Percentiles rank a stretch among this genome's conserved stretches.
These are phyloP conservation scores for Philopotamus ludificatus DNA, from an alignment of 1,140 invertebrate species.

Conservation along the genomic window DNA sequence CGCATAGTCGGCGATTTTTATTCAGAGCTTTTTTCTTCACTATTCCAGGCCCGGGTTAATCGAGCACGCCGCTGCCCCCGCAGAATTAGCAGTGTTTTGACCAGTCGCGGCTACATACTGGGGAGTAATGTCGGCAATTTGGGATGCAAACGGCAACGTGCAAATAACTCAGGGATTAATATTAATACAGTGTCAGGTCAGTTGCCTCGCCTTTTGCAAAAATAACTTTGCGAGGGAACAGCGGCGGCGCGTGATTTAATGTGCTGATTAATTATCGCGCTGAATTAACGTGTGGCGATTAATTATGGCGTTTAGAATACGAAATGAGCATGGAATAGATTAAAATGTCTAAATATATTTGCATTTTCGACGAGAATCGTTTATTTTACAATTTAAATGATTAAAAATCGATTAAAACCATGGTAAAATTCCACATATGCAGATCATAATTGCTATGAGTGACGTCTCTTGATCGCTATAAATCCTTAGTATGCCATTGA, in stretches of 20 bases:
- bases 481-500: no score
- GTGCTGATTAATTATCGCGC: background rate
- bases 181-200: conserved; percentile 39
- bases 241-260: conserved; percentile 9
- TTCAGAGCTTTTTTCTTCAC: background rate
- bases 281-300: no score
- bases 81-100: conserved; percentile 1
- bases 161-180: conserved; percentile 39
- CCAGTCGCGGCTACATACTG: background rate
- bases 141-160: conserved; percentile 30
- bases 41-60: background rate
- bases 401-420: no score
- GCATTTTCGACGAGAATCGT: no score
- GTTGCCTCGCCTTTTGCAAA: conserved; percentile 30
- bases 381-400: no score
- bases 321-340: no score
- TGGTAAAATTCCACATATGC: no score
- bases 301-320: no score
- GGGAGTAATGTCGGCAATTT: conserved; percentile 34
- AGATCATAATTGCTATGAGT: no score
- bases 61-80: conserved; percentile 3
- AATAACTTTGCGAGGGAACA: conserved; percentile 31
- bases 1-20: background rate
- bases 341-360: no score
- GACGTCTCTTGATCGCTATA: no score